Evolutionary conservation across 2,113 vertebrate genomes (phyloP).

Genomic region (Brachyhypopomus occidentalis): DNA sequence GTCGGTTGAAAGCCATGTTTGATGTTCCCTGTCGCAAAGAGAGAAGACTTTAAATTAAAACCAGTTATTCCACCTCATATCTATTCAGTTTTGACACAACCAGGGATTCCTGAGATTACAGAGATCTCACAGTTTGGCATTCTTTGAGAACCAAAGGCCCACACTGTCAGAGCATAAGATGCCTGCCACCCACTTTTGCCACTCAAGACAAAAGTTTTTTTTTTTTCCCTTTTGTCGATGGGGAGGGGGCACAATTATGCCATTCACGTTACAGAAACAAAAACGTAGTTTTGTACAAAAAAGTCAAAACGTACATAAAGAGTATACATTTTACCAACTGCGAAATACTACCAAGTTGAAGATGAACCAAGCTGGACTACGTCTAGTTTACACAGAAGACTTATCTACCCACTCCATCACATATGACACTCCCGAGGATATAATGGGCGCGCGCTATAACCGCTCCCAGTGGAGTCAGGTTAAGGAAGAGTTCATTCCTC

Average conservation of each 20-base stretch:
- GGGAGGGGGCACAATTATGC: too few species aligned
- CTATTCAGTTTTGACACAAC: background rate
- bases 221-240: too few species aligned
- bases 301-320: background rate
- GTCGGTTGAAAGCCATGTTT: slow-evolving; percentile 79
- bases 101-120: background rate
- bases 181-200: background rate
- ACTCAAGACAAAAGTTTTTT: too few species aligned
- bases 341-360: too few species aligned
- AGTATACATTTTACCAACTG: background rate
- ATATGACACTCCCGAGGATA: background rate
- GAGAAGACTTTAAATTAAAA: background rate
- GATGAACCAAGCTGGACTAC: background rate
- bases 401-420: background rate
- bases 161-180: too few species aligned
- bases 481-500: background rate
- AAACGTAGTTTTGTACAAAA: too few species aligned
- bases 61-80: background rate
- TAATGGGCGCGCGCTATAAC: background rate
- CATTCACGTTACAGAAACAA: too few species aligned
- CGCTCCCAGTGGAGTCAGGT: too few species aligned
- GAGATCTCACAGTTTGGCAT: background rate
- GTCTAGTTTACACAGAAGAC: slow-evolving; percentile 2
- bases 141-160: too few species aligned
- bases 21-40: background rate